Percentiles rank a stretch among this genome's conserved stretches.
These are phyloP conservation scores for Podiceps cristatus DNA, from an alignment of 2,113 vertebrate genomes.

Conservation along the genomic window DNA sequence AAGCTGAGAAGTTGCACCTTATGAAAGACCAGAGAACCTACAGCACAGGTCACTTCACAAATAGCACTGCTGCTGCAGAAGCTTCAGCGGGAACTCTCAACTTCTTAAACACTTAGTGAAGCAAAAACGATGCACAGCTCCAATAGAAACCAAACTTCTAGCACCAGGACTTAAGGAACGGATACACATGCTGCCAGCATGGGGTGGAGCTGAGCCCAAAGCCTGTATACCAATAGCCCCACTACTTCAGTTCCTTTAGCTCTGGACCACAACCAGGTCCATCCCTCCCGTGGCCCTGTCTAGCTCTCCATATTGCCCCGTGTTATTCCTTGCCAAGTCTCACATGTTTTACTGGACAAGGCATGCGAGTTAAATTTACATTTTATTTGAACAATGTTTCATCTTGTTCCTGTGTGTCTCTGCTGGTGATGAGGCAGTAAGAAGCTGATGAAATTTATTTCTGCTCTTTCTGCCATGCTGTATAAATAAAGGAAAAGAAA, in stretches of 20 bases:
- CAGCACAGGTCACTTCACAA: too few relatives aligned
- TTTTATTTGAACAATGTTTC: conserved; percentile 61
- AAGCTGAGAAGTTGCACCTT: not conserved
- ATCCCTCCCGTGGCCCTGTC: not conserved
- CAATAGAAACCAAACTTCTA: not conserved
- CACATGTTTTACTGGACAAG: conserved; percentile 12
- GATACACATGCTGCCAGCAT: not conserved
- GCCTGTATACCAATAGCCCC: not conserved
- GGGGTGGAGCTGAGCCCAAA: not conserved
- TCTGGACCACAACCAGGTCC: not conserved
- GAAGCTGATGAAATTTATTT: conserved; percentile 52
- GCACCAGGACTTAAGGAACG: not conserved
- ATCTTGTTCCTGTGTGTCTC: conserved; percentile 42
- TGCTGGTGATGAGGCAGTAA: conserved; percentile 31
- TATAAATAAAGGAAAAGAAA: conserved; percentile 38
- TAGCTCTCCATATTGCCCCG: not conserved
- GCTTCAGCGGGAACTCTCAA: not conserved
- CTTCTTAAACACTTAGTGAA: fast-evolving
- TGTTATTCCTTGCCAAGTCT: not conserved
- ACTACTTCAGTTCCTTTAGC: not conserved
- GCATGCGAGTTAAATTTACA: conserved; percentile 31
- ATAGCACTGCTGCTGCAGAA: not conserved
- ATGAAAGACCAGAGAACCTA: not conserved
- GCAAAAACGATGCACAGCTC: not conserved
- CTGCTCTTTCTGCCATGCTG: conserved; percentile 17